phyloP scores from a whole-genome alignment of 2,888 invertebrate genomes.

The Eurois occulta region DNA sequence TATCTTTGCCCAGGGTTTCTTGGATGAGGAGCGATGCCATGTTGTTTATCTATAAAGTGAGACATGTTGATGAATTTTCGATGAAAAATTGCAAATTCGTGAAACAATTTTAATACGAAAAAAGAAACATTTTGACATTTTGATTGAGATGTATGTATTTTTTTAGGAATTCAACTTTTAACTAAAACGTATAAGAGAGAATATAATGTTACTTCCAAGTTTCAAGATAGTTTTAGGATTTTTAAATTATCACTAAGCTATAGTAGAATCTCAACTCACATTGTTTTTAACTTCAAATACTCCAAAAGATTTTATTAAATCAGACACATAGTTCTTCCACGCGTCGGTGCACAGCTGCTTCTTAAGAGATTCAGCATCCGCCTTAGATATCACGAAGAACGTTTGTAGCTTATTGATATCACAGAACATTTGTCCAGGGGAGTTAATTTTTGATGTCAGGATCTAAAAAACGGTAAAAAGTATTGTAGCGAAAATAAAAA shows the following conservation, averaged over 20 bases:
- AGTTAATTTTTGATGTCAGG: slow-evolving; percentile 81
- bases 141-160: background rate
- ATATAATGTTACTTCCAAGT: background rate
- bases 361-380: slow-evolving; percentile 76
- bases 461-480: slow-evolving; percentile 74
- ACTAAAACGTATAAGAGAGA: background rate
- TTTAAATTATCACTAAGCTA: background rate
- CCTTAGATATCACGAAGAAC: slow-evolving; percentile 79
- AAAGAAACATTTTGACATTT: background rate
- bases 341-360: slow-evolving; percentile 80
- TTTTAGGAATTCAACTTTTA: background rate
- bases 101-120: background rate
- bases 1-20: slow-evolving; percentile 86
- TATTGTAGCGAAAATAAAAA: background rate
- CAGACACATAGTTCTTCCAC: slow-evolving; percentile 83
- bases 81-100: background rate
- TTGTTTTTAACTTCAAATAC: slow-evolving; percentile 83
- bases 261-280: slow-evolving; percentile 74
- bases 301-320: slow-evolving; percentile 83
- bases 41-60: slow-evolving; percentile 78
- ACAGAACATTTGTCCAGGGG: slow-evolving; percentile 85
- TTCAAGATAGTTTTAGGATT: background rate
- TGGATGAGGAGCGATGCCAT: slow-evolving; percentile 86
- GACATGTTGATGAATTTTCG: background rate
- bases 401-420: slow-evolving; percentile 78